Evolutionary conservation across 2,113 vertebrate genomes (phyloP), one percentile per base, ranked within the genome.

Genomic region (Podarcis muralis): DNA sequence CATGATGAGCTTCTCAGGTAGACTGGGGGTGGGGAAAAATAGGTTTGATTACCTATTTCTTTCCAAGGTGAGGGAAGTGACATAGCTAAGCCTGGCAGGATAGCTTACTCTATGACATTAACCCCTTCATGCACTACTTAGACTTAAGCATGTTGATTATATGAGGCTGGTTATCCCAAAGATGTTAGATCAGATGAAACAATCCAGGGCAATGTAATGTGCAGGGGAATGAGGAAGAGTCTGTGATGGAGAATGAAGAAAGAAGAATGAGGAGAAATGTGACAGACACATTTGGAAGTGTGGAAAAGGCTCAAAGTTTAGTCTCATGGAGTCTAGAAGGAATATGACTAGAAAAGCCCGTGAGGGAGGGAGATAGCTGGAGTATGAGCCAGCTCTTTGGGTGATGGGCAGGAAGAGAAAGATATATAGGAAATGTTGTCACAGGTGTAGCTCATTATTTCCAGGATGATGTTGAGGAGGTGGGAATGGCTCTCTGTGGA

Each of bases 361-460:
- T 22, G 25, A 65, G 84, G 82, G 23, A 85, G 6, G 6, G 65
- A 89, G 88, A 13, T 68, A 40, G 78, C 88, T 9, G 89, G 12
- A 43, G 35, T 66, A 25, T 78, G 12, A 83, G 0, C 32, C 53
- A 81, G 32, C 7, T 27, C 1, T 79, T 89, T 93, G 87, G 79
- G 71, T 89, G 6, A 30, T 48, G 86, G 78, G 84, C 83, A 75
- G 15, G 32, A 81, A 90, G 86, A 65, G 18, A 9, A 83, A 57
- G 13, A 32, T 40, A 37, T 40, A 37, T 15, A 7, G 87, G 79
- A 93, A 93, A 86, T 37, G 32, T 30, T 91, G 15, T 11, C 83
- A 62, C 48, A 87, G 53, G 30, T 91, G 59, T 27, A 53, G 40
- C 65, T 92, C 16, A 13, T 88, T 87, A 59, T 74, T 75, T 80